Base-by-base conservation (phyloP, 2,888 invertebrate species). In the Acronicta alni region DNA sequence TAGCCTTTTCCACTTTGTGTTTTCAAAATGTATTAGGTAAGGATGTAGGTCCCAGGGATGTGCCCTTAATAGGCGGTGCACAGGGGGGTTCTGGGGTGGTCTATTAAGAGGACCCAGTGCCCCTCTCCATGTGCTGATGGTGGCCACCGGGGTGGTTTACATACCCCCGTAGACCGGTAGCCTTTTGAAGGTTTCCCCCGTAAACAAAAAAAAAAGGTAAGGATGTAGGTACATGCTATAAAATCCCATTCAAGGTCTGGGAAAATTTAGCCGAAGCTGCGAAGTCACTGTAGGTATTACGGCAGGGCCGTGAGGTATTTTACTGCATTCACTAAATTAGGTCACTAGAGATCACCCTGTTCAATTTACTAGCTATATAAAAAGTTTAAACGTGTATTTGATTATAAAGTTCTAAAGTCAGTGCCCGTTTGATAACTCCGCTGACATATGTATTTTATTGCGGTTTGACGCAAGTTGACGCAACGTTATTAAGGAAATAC, bases 271-370 rank as follows among this genome's bases (percentile, higher is more conserved):
- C 57, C 53, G 57, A 53, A 57, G 2, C 26, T 3, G 30, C 12
- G 4, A 30, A 30, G 69, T 67, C 30, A 41, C 56, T 56, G 38
- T 48, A 44, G 52, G 38, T 48, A 44, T 44, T 49, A 30, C 38
- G 58, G 59, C 43, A 52, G 67, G 60, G 66, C 64, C 16, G 41
- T 60, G 59, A 53, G 59, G 62, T 78, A 72, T 78, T 82, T 83
- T 82, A 84, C 77, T 80, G 82, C 69, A 66, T 67, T 75, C 69
- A 51, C 52, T 59, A 72, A 82, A 82, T 82, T 79, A 72, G 80
- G 75, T 77, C 81, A 71, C 65, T 61, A 57, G 69, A 65, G 65
- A 57, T 45, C 52, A 35, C 17, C 60, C 57, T 69, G 70, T 73
- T 78, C 72, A 75, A 82, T 80, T 72, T 72, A 67, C 63, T 60